phyloP scores from a whole-genome alignment of 2,888 invertebrate genomes.

The Bellardia pandia region DNA sequence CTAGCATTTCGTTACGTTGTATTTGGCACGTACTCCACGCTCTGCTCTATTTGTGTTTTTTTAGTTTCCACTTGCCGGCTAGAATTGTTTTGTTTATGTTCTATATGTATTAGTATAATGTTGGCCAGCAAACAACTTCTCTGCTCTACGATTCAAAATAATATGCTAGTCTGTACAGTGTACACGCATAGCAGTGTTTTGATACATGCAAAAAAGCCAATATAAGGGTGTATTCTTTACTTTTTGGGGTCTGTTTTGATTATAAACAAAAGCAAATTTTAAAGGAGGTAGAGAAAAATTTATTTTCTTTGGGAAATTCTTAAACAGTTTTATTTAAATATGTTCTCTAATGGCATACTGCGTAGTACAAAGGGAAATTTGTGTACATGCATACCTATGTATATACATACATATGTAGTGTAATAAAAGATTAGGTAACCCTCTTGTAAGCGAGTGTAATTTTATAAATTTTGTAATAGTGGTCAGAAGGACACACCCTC shows the following conservation, averaged over 20 bases:
- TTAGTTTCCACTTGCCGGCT: conserved; percentile 25
- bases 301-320: background rate
- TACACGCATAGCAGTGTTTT: too few relatives aligned
- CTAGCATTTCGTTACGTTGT: conserved; percentile 33
- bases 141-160: background rate
- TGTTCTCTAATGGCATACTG: background rate
- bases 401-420: too few relatives aligned
- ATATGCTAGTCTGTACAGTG: background rate
- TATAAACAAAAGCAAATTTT: background rate
- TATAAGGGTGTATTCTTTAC: conserved; percentile 8
- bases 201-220: background rate
- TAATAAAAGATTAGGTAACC: too few relatives aligned
- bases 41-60: background rate
- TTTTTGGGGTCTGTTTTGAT: conserved; percentile 6
- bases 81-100: conserved; percentile 38
- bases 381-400: background rate
- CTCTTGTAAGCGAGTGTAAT: background rate
- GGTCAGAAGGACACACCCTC: conserved; percentile 16
- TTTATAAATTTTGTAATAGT: background rate
- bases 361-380: background rate
- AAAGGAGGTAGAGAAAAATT: background rate
- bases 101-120: background rate
- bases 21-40: conserved; percentile 56
- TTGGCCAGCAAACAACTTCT: background rate
- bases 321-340: background rate